Evolutionary conservation across 2,888 invertebrate genomes (phyloP).

Genomic region (Melangyna quadrimaculata): DNA sequence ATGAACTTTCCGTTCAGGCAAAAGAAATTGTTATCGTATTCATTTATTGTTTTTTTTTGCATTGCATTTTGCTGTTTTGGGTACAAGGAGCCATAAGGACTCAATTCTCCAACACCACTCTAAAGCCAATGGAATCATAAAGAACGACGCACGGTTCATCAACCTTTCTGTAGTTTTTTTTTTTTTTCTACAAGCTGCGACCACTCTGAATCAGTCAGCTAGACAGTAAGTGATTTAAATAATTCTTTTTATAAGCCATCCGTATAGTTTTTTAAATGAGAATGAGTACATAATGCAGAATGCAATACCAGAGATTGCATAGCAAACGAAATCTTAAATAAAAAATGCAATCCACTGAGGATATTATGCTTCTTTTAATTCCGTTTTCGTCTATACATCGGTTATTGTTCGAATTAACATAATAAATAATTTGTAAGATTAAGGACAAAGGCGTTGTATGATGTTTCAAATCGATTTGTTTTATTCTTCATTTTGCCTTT

Average conservation of each 20-base stretch:
- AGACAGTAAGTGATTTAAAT: conserved; percentile 12
- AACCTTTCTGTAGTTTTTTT: background rate
- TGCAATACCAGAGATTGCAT: background rate
- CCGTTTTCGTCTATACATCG: background rate
- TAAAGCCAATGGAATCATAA: background rate
- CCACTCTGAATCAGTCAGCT: background rate
- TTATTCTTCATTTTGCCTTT: background rate
- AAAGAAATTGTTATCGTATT: conserved; percentile 48
- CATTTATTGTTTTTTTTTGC: conserved; percentile 59
- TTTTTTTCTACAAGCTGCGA: background rate
- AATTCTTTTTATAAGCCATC: conserved; percentile 3
- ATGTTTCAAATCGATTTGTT: background rate
- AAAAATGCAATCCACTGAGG: background rate
- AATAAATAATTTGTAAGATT: background rate
- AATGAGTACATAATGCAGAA: background rate
- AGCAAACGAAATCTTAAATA: background rate
- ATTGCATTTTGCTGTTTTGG: conserved; percentile 32
- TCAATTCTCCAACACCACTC: conserved; percentile 22
- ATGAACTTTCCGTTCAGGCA: background rate
- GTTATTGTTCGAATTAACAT: background rate
- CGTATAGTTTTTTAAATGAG: background rate
- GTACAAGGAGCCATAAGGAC: conserved; percentile 34
- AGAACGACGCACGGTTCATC: background rate
- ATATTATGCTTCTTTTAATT: background rate
- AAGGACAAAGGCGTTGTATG: background rate